Conservation (phyloP, 2,888 invertebrate genomes). For the Tetranychus piercei region DNA sequence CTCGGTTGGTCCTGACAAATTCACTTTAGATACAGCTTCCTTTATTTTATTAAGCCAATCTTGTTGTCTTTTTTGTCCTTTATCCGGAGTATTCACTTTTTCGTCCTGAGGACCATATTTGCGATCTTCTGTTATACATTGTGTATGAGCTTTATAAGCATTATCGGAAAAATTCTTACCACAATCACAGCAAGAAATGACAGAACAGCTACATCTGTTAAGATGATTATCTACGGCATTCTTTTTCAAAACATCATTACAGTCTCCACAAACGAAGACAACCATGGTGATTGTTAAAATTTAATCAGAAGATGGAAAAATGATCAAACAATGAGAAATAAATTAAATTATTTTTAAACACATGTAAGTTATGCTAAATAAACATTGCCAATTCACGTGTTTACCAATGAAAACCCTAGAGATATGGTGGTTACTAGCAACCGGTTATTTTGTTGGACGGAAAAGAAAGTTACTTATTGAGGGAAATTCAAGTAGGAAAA, state of each 20-base stretch:
- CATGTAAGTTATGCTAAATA: background rate
- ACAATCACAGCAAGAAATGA: constrained; percentile 79
- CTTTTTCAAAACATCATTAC: constrained; percentile 77
- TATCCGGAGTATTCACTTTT: constrained; percentile 31
- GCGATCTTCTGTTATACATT: constrained; percentile 66
- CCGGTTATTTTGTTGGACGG: too few relatives aligned
- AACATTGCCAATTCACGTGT: too few relatives aligned
- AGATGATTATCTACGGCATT: constrained; percentile 73
- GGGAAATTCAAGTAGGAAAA: too few relatives aligned
- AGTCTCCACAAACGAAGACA: constrained; percentile 75
- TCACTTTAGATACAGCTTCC: background rate
- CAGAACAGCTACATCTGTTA: constrained; percentile 47
- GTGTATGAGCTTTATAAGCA: constrained; percentile 53
- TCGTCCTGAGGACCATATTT: constrained; percentile 47
- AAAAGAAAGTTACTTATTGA: too few relatives aligned
- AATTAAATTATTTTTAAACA: background rate
- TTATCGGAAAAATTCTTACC: constrained; percentile 63
- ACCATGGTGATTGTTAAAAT: constrained; percentile 43
- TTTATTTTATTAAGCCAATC: constrained; percentile 48
- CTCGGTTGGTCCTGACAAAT: background rate
- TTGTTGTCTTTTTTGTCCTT: constrained; percentile 68
- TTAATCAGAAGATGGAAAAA: background rate
- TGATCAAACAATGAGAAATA: background rate
- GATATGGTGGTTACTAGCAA: too few relatives aligned
- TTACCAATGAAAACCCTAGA: too few relatives aligned